Evolutionary conservation across 2,113 vertebrate species (phyloP).

Genomic region (Dasyurus viverrinus): DNA sequence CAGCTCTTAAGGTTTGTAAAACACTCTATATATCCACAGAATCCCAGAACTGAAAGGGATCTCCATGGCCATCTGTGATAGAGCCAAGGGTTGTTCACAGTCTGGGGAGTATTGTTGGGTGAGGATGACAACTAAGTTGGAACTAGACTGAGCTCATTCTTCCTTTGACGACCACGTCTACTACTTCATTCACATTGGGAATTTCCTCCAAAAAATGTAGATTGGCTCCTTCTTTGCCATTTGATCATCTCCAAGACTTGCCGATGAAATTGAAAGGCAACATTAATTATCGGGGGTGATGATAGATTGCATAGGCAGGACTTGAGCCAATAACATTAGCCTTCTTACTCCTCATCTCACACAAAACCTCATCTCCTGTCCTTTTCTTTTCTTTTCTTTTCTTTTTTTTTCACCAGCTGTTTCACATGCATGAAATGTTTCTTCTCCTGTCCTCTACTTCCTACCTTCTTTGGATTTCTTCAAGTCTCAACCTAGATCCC

Average conservation of each 20-base stretch:
- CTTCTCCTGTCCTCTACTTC: neutral
- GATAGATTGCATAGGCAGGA: neutral
- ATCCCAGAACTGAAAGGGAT: neutral
- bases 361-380: neutral
- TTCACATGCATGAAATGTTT: neutral
- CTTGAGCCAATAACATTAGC: neutral
- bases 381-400: neutral
- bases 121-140: neutral
- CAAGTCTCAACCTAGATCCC: neutral
- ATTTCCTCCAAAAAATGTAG: neutral
- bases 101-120: neutral
- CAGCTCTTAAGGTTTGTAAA: neutral
- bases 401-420: neutral
- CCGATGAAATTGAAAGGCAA: neutral
- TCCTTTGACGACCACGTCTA: neutral
- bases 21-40: neutral
- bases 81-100: neutral
- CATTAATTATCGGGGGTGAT: neutral
- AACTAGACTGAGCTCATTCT: slow-evolving; percentile 17
- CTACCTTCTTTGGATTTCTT: neutral
- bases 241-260: neutral
- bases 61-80: neutral
- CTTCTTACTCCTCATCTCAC: neutral
- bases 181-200: neutral
- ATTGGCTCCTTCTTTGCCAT: neutral